A percentile compares a stretch with the other conserved stretches of the same genome.
Evolutionary conservation across 2,888 invertebrate genomes (phyloP).

Genomic region (Cosmorhoe ocellata): DNA sequence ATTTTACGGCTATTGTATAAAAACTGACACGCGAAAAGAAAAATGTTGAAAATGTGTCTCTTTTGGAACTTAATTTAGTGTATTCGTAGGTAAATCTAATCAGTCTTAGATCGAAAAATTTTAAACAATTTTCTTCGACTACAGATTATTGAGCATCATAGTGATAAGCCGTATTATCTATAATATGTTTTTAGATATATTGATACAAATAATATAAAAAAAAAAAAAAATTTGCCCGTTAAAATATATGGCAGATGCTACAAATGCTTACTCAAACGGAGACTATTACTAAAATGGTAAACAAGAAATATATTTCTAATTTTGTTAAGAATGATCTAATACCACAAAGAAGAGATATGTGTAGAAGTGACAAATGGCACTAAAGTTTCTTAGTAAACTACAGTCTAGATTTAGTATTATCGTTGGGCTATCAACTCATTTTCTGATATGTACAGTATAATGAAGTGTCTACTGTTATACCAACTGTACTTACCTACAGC

Average conservation of each 20-base stretch:
- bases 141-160: conserved; percentile 57
- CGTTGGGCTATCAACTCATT: conserved; percentile 25
- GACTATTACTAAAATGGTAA: conserved; percentile 6
- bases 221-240: conserved; percentile 5
- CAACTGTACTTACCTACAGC: conserved; percentile 26
- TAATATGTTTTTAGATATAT: conserved; percentile 7
- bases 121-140: conserved; percentile 41
- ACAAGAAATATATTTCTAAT: conserved; percentile 16
- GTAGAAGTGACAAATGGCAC: conserved; percentile 58
- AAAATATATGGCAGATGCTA: conserved; percentile 44
- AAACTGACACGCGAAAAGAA: too few species aligned
- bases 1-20: too few species aligned
- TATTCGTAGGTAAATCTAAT: conserved; percentile 74
- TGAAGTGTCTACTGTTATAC: conserved; percentile 14
- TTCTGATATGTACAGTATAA: conserved; percentile 21
- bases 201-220: conserved; percentile 7
- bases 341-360: conserved; percentile 48
- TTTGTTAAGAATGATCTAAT: conserved; percentile 25
- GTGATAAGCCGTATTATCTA: conserved; percentile 46
- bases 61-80: conserved; percentile 24
- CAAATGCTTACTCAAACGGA: conserved; percentile 1
- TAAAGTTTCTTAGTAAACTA: conserved; percentile 30
- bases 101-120: conserved; percentile 76
- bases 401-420: conserved; percentile 17
- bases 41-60: conserved; percentile 33